Evolutionary conservation across 2,113 vertebrate genomes (phyloP).

Genomic region (Forbesichthys papilliferus): DNA sequence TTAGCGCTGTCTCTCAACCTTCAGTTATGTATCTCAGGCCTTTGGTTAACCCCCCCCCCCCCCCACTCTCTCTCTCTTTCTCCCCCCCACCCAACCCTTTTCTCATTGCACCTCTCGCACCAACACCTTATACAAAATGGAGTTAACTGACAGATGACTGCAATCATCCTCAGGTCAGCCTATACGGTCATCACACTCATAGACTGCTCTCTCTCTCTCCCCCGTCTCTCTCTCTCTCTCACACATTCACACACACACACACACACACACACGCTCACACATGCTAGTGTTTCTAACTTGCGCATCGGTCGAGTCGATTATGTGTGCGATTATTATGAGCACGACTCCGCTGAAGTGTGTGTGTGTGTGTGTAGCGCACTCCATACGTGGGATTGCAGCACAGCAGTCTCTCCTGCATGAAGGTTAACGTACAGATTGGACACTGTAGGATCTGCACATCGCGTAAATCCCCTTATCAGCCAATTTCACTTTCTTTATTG

Average conservation of each 20-base stretch:
- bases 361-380: neutral
- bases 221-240: neutral
- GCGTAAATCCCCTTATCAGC: constrained; percentile 5
- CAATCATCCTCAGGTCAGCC: constrained; percentile 64
- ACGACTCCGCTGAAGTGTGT: neutral
- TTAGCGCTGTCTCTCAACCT: too few relatives aligned
- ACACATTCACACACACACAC: too few relatives aligned
- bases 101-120: constrained; percentile 23
- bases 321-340: too few relatives aligned
- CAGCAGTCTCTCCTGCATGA: constrained; percentile 15
- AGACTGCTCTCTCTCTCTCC: neutral
- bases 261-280: too few relatives aligned
- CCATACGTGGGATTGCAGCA: constrained; percentile 20
- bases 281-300: too few relatives aligned
- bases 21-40: too few relatives aligned
- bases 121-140: constrained; percentile 55
- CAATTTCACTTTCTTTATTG: constrained; percentile 12
- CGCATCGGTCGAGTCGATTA: too few relatives aligned
- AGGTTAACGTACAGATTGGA: constrained; percentile 28
- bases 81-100: neutral
- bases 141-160: constrained; percentile 65
- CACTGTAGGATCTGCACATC: constrained; percentile 47
- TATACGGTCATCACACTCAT: constrained; percentile 44
- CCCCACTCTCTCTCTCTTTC: neutral
- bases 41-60: too few relatives aligned